These are phyloP conservation scores for Aratinga solstitialis DNA, from an alignment of 2,797 vertebrate species.

Conservation along the genomic window DNA sequence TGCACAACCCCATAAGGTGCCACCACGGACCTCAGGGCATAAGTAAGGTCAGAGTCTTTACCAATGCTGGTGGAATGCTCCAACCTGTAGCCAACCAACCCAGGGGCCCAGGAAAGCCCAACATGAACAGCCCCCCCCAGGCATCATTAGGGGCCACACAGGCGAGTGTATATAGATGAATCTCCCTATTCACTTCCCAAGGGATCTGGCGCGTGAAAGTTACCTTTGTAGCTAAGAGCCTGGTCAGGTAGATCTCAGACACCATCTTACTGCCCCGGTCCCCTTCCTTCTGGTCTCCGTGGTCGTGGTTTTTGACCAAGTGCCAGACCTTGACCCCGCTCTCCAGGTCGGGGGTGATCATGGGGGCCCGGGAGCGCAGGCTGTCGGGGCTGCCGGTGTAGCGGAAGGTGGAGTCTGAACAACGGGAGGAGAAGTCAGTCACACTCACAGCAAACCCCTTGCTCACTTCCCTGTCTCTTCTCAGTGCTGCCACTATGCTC, in stretches of 20 bases:
- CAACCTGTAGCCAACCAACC: neutral
- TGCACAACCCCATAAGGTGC: neutral
- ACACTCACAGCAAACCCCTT: neutral
- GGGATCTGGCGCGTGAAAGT: fast-evolving
- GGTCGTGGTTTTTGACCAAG: constrained; percentile 97
- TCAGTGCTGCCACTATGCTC: fast-evolving
- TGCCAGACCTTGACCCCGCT: constrained; percentile 98
- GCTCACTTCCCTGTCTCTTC: neutral
- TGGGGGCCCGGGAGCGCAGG: constrained; percentile 93
- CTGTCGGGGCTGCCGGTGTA: constrained; percentile 98
- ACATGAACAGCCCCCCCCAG: no score
- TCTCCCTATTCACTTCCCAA: fast-evolving
- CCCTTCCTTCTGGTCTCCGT: constrained; percentile 97
- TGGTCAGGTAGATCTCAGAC: constrained; percentile 97
- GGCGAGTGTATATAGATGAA: fast-evolving
- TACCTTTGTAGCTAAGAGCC: constrained; percentile 94
- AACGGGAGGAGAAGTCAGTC: neutral
- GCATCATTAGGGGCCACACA: neutral
- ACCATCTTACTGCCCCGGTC: constrained; percentile 99
- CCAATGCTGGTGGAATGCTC: fast-evolving
- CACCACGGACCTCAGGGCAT: fast-evolving
- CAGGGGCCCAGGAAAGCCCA: neutral
- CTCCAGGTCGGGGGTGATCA: constrained; percentile 98
- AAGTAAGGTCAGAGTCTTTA: fast-evolving
- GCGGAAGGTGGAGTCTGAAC: constrained; percentile 92